phyloP scores from a whole-genome alignment of 2,113 vertebrate species.

The Proteles cristata region DNA sequence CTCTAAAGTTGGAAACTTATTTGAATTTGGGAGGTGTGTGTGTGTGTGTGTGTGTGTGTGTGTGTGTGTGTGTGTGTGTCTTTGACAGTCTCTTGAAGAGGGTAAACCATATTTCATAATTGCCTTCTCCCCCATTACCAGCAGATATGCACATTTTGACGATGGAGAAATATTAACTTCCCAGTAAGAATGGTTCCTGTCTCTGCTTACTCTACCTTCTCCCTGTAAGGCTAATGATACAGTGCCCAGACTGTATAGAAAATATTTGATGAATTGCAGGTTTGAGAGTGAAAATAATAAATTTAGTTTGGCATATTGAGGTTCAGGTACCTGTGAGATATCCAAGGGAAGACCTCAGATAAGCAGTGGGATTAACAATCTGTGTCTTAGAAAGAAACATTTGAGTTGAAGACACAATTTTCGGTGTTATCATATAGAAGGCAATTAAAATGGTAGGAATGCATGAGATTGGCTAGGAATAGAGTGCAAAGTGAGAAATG shows the following conservation, averaged over 20 bases:
- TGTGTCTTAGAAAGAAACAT: neutral
- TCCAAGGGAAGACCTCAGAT: neutral
- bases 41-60: too few relatives aligned
- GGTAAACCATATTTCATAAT: neutral
- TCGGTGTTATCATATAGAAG: neutral
- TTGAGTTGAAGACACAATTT: neutral
- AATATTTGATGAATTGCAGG: neutral
- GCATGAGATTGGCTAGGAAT: neutral
- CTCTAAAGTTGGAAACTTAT: neutral
- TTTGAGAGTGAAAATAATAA: neutral
- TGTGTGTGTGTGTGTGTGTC: neutral
- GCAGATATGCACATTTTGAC: neutral
- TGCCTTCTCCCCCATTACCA: neutral
- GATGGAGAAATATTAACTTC: neutral
- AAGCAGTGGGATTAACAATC: neutral
- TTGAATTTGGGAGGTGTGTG: neutral
- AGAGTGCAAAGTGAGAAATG: neutral
- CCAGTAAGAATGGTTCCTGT: neutral
- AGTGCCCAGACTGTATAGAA: neutral
- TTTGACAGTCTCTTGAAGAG: neutral
- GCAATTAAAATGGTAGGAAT: neutral
- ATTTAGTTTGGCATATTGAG: neutral
- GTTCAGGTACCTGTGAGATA: neutral
- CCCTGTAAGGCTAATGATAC: neutral
- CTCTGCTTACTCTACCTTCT: neutral